Conservation (phyloP, 1,140 invertebrate species). For the Tenebrio molitor region DNA sequence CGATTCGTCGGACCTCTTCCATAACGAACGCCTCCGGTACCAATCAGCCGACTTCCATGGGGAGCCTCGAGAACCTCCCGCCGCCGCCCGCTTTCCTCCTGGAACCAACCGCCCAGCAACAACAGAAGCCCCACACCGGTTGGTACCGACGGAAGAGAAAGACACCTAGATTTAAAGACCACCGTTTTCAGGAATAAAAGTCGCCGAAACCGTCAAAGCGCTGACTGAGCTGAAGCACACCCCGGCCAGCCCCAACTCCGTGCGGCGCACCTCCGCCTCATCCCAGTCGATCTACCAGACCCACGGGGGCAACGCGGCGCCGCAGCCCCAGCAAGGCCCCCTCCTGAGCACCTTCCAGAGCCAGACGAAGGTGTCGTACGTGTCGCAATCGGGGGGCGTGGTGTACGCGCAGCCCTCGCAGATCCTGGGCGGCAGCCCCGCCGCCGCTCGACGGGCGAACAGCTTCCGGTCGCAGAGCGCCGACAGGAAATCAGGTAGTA, state of each 20-base stretch:
- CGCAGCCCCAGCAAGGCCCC: constrained; percentile 59
- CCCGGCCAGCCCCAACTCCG: constrained; percentile 84
- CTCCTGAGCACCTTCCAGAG: constrained; percentile 70
- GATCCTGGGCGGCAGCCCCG: constrained; percentile 68
- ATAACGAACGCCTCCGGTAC: constrained; percentile 72
- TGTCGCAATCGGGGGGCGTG: constrained; percentile 63
- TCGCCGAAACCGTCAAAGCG: constrained; percentile 90
- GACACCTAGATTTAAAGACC: too few relatives aligned
- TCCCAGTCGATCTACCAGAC: constrained; percentile 60
- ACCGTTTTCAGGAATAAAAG: constrained; percentile 70
- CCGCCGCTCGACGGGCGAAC: constrained; percentile 66
- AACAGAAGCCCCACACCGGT: constrained; percentile 40
- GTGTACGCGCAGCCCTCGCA: constrained; percentile 71
- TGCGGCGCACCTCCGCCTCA: constrained; percentile 72
- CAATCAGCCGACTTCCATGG: constrained; percentile 56
- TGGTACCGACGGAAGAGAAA: too few relatives aligned
- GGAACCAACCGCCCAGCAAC: constrained; percentile 68
- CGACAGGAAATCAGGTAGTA: constrained; percentile 69
- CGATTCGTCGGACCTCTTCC: constrained; percentile 87
- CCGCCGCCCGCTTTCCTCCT: constrained; percentile 88
- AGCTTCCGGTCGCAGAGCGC: constrained; percentile 70
- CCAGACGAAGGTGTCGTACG: constrained; percentile 66
- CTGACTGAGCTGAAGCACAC: constrained; percentile 88
- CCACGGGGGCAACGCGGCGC: constrained; percentile 15
- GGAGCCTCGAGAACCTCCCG: constrained; percentile 77